phyloP scores from a whole-genome alignment of 2,888 invertebrate genomes.

The Lasioglossum villosulum region DNA sequence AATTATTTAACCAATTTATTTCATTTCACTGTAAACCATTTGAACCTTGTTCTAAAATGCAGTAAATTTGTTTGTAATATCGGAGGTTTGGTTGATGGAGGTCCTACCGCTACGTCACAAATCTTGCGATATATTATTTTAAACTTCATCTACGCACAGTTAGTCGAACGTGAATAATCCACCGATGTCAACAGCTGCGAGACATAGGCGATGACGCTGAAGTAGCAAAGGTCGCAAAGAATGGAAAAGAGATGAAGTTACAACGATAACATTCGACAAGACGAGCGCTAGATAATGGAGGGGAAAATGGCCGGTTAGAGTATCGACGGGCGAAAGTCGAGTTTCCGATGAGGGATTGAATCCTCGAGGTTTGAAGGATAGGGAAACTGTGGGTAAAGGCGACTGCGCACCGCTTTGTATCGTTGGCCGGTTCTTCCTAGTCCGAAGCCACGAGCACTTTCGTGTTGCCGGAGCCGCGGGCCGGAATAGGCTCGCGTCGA shows the following conservation, averaged over 20 bases:
- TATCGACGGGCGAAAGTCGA: background rate
- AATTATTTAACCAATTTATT: no score
- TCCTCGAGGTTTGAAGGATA: background rate
- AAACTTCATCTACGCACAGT: no score
- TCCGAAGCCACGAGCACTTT: slow-evolving; percentile 9
- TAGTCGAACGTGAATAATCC: no score
- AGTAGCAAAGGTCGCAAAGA: no score
- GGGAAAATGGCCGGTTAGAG: background rate
- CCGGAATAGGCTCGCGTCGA: slow-evolving; percentile 45
- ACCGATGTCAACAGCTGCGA: no score
- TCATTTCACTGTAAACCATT: no score
- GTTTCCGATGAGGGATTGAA: background rate
- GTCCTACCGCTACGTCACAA: no score
- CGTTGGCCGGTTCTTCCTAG: slow-evolving; percentile 18
- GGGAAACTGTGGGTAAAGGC: background rate
- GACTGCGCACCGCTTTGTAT: background rate
- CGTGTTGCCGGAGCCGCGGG: slow-evolving; percentile 24
- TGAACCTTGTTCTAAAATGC: no score
- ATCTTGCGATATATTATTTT: no score
- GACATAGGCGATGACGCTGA: no score
- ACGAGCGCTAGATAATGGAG: slow-evolving; percentile 1
- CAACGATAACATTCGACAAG: background rate
- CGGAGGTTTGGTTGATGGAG: no score
- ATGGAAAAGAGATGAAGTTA: background rate
- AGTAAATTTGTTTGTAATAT: no score